Percentiles rank a stretch among this genome's conserved stretches.
These are phyloP conservation scores for Trachops cirrhosus DNA, from an alignment of 2,797 vertebrate genomes.

Conservation along the genomic window DNA sequence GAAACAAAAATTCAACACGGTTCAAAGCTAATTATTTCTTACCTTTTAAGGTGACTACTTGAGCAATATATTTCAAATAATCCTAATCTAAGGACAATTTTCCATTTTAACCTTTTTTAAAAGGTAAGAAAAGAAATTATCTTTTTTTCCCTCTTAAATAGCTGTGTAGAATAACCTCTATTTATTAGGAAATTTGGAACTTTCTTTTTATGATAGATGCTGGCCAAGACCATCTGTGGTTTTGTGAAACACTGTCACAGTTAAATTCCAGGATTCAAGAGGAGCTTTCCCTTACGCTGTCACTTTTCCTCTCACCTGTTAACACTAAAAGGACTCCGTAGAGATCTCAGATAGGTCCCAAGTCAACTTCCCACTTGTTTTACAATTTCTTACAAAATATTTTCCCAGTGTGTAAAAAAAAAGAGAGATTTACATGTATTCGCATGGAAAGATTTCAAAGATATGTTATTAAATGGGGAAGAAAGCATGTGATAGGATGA, in stretches of 20 bases:
- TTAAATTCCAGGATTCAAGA: not conserved
- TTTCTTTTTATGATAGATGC: not conserved
- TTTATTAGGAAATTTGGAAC: not conserved
- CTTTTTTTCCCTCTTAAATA: not conserved
- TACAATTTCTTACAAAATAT: not conserved
- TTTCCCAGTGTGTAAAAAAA: not conserved
- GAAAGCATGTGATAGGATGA: not conserved
- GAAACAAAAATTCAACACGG: not conserved
- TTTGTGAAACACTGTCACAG: not conserved
- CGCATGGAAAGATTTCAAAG: not conserved
- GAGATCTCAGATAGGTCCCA: not conserved
- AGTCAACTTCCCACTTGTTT: not conserved
- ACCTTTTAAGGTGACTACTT: not conserved
- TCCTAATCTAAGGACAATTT: not conserved
- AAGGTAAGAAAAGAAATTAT: not conserved
- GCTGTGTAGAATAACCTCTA: not conserved
- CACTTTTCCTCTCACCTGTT: not conserved
- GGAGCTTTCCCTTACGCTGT: not conserved
- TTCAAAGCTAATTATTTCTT: not conserved
- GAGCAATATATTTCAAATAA: slow-evolving; percentile 15
- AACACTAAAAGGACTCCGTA: not conserved
- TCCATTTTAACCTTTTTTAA: not conserved
- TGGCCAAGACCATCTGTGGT: not conserved
- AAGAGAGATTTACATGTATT: not conserved
- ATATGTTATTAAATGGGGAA: not conserved